phyloP scores from a whole-genome alignment of 2,113 vertebrate genomes.

The Piliocolobus tephrosceles region DNA sequence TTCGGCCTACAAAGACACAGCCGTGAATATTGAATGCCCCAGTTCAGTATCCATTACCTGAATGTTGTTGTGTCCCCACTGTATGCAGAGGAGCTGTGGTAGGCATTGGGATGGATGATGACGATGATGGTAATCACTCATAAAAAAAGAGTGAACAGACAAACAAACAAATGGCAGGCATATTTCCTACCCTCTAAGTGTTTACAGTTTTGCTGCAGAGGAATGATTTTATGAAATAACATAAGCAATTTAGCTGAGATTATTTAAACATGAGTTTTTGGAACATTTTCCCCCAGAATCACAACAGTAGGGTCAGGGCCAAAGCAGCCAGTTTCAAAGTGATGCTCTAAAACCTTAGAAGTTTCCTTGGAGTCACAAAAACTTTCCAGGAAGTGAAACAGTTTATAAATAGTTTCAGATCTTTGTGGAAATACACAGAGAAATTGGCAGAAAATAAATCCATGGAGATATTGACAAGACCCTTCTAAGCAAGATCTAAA shows the following conservation, averaged over 20 bases:
- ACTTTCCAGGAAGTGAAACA: conserved; percentile 72
- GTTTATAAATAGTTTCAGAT: conserved; percentile 72
- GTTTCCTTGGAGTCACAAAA: conserved; percentile 65
- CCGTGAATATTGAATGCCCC: not conserved
- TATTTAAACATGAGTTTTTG: conserved; percentile 28
- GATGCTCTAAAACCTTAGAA: conserved; percentile 56
- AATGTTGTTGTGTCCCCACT: not conserved
- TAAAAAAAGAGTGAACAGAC: not conserved
- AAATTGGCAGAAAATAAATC: conserved; percentile 55
- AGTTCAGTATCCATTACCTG: not conserved
- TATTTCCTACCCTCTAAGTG: not conserved
- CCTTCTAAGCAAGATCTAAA: not conserved
- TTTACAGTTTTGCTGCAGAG: conserved; percentile 2
- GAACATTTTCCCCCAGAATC: not conserved
- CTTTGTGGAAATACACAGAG: conserved; percentile 60
- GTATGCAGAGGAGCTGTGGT: not conserved
- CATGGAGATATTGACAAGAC: conserved; percentile 9
- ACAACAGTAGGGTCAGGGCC: not conserved
- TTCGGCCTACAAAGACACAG: not conserved
- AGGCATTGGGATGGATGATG: not conserved
- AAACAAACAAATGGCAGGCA: not conserved
- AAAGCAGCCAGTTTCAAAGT: conserved; percentile 30
- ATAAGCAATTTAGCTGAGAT: conserved; percentile 27
- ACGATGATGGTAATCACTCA: not conserved
- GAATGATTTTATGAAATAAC: conserved; percentile 19